phyloP scores from a whole-genome alignment of 2,888 invertebrate species.

The Drosophila subsilvestris region DNA sequence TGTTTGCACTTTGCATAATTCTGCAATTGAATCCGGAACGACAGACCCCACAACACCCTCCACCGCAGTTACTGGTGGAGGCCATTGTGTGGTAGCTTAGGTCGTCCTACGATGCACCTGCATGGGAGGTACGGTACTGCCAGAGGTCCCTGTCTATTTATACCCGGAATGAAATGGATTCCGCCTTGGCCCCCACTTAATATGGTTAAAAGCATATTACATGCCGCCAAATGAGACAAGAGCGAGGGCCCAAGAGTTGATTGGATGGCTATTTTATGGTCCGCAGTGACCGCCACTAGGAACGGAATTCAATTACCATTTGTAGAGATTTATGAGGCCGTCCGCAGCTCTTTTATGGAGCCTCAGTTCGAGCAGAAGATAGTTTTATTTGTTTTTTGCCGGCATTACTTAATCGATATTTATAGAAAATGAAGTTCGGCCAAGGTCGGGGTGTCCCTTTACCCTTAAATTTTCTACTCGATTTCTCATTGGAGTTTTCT shows the following conservation, averaged over 20 bases:
- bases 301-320: slow-evolving; percentile 48
- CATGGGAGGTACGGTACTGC: neutral
- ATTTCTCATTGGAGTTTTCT: no score
- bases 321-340: slow-evolving; percentile 29
- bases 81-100: slow-evolving; percentile 6
- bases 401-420: neutral
- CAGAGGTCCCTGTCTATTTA: slow-evolving; percentile 36
- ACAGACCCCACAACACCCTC: neutral
- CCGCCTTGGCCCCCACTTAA: slow-evolving; percentile 50
- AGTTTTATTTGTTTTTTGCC: neutral
- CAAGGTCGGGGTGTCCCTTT: no score
- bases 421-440: no score
- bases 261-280: slow-evolving; percentile 31
- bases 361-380: neutral
- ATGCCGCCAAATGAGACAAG: slow-evolving; percentile 6
- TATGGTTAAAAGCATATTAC: slow-evolving; percentile 72
- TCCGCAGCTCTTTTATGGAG: slow-evolving; percentile 12
- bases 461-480: no score
- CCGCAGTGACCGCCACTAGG: slow-evolving; percentile 26
- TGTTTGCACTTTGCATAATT: slow-evolving; percentile 80
- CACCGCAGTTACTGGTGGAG: neutral
- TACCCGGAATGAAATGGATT: slow-evolving; percentile 44
- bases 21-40: slow-evolving; percentile 50
- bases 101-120: slow-evolving; percentile 1
- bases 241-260: slow-evolving; percentile 7